Evolutionary conservation across 2,888 invertebrate species (phyloP).

Genomic region (Apantesis nais): DNA sequence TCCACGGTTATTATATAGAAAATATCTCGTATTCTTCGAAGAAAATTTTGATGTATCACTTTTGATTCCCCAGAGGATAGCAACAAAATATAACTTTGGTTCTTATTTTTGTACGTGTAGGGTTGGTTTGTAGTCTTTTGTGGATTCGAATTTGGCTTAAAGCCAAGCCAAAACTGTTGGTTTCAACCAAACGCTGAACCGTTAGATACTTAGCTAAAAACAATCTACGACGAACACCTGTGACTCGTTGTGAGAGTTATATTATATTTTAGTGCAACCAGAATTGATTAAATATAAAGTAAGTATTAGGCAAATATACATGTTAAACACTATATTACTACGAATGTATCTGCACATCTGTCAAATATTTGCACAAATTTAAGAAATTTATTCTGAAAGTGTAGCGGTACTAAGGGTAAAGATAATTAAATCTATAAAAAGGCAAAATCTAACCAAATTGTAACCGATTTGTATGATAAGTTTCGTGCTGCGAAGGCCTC

Average conservation of each 20-base stretch:
- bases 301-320: not conserved
- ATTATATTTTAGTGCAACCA: conserved; percentile 3
- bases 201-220: conserved; percentile 51
- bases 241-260: conserved; percentile 38
- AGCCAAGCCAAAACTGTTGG: conserved; percentile 43
- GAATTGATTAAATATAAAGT: not conserved
- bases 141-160: conserved; percentile 39
- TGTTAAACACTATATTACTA: not conserved
- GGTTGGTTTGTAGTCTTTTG: conserved; percentile 24
- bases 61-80: conserved; percentile 41
- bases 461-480: too few relatives aligned
- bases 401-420: too few relatives aligned
- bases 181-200: conserved; percentile 48
- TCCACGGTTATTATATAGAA: conserved; percentile 35
- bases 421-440: too few relatives aligned
- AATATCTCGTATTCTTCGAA: conserved; percentile 36
- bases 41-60: conserved; percentile 49
- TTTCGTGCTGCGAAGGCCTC: too few relatives aligned
- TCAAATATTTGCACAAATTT: too few relatives aligned
- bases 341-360: too few relatives aligned
- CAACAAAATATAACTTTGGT: conserved; percentile 47
- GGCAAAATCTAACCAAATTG: too few relatives aligned
- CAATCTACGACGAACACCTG: conserved; percentile 50
- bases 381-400: too few relatives aligned
- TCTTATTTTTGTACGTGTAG: conserved; percentile 47